Evolutionary conservation across 1,140 invertebrate species (phyloP).

Genomic region (Bombus superbus): DNA sequence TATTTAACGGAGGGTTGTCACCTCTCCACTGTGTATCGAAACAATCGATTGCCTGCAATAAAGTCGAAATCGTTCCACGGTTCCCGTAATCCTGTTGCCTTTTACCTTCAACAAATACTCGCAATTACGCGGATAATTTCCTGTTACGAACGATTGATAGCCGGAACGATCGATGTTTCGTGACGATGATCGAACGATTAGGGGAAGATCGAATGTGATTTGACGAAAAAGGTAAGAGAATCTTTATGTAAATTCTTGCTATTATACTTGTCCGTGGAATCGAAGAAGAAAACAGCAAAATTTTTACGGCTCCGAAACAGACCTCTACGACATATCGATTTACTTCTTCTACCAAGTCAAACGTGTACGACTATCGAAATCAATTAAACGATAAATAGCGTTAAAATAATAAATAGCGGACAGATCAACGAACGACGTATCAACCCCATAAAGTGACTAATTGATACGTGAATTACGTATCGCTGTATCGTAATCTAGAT

Average conservation of each 20-base stretch:
- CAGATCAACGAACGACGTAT: too few relatives aligned
- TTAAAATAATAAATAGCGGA: too few relatives aligned
- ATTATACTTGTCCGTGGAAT: too few relatives aligned
- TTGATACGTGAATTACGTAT: too few relatives aligned
- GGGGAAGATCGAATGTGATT: not conserved
- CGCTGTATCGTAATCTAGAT: too few relatives aligned
- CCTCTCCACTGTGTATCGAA: conserved; percentile 55
- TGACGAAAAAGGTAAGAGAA: not conserved
- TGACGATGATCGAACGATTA: conserved; percentile 5
- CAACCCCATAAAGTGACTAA: too few relatives aligned
- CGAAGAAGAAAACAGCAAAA: too few relatives aligned
- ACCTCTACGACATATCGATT: too few relatives aligned
- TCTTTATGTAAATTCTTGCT: not conserved
- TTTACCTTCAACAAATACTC: not conserved
- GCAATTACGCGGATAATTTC: conserved; percentile 43
- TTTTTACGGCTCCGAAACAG: too few relatives aligned
- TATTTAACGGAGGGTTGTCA: conserved; percentile 40
- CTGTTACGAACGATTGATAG: not conserved
- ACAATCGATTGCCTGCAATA: conserved; percentile 66
- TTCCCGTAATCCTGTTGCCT: conserved; percentile 33
- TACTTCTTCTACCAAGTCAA: too few relatives aligned
- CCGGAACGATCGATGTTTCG: not conserved
- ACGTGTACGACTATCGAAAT: too few relatives aligned
- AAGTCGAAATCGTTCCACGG: conserved; percentile 56
- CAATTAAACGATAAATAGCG: too few relatives aligned